Base-by-base conservation (phyloP, 1,140 invertebrate species). In the Globodera rostochiensis region DNA sequence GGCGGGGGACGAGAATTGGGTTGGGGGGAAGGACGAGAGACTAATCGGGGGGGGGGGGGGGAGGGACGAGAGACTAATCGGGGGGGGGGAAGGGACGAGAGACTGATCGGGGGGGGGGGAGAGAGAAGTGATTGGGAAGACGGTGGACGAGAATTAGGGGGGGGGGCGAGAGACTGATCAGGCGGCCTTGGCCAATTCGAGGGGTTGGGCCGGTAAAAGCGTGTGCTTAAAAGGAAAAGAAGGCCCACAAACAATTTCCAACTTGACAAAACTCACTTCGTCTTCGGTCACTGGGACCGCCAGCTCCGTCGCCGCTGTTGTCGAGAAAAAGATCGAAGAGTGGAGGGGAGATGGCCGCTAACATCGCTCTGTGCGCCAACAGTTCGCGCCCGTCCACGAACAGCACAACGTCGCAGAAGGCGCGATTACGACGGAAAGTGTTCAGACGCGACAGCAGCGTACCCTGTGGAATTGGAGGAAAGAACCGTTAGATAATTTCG, bases 271-370 rank as follows among this genome's bases (percentile, higher is more conserved):
- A 84, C 74, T 46, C 49, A 57, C 81, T 57, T 71, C 25, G 45
- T 73, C 36, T 36, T 71, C 69, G 36, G n/a, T 71, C 69, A 15
- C 13, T 73, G 71, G 71, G 74, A 25, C 19, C 21, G 53, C 70
- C 45, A n/a, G n/a, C n/a, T n/a, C n/a, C n/a, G n/a, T n/a, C n/a
- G n/a, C n/a, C n/a, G n/a, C n/a, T n/a, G 36, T 76, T 92, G 19
- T 91, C 91, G 19, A 92, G 92, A 89, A 95, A 94, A 85, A 94
- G 90, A 86, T 95, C 93, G 84, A 95, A 93, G 21, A 95, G 91
- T 90, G 94, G 94, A 4, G 93, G 93, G 79, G 93, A 94, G 45
- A 93, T 93, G 81, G 93, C 93, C 2, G 94, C 94, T 70, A 95
- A 90, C 45, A 95, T 93, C 57, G 93, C 93, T 83, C 93, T 92